Conservation (phyloP, 2,888 invertebrate genomes). For the Phasia obesa region DNA sequence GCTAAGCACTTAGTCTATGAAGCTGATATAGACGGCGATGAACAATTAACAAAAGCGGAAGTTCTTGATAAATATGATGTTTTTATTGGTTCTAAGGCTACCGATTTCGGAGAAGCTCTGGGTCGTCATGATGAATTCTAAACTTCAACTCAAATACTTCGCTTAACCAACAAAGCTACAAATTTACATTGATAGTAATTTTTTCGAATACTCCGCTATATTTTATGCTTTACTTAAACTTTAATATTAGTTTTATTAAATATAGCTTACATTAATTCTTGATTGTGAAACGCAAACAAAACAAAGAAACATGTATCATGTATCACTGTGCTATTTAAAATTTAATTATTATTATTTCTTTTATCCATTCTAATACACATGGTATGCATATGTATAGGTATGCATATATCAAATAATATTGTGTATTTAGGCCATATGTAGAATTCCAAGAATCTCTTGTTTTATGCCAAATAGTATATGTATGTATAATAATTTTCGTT, state of each 20-base stretch:
- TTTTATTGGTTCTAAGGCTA: conserved; percentile 99
- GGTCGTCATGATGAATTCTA: conserved; percentile 98
- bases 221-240: conserved; percentile 65
- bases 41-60: conserved; percentile 93
- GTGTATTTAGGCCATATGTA: conserved; percentile 17
- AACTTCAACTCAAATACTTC: conserved; percentile 7
- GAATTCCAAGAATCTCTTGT: conserved; percentile 33
- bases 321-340: conserved; percentile 14
- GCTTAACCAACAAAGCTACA: background rate
- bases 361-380: background rate
- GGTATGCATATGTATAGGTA: too few species aligned
- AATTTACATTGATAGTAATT: background rate
- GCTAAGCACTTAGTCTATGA: conserved; percentile 97
- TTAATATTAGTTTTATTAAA: conserved; percentile 42
- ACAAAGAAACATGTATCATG: conserved; percentile 47
- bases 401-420: conserved; percentile 5
- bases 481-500: too few species aligned
- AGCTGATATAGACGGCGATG: conserved; percentile 95
- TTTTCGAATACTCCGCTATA: conserved; percentile 62
- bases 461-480: conserved; percentile 59
- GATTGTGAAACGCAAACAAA: conserved; percentile 7
- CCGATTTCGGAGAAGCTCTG: conserved; percentile 98
- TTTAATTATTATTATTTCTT: background rate
- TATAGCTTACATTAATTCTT: conserved; percentile 28
- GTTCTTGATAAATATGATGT: conserved; percentile 97